Conservation (phyloP, 2,888 invertebrate species). For the Margaritifera margaritifera region DNA sequence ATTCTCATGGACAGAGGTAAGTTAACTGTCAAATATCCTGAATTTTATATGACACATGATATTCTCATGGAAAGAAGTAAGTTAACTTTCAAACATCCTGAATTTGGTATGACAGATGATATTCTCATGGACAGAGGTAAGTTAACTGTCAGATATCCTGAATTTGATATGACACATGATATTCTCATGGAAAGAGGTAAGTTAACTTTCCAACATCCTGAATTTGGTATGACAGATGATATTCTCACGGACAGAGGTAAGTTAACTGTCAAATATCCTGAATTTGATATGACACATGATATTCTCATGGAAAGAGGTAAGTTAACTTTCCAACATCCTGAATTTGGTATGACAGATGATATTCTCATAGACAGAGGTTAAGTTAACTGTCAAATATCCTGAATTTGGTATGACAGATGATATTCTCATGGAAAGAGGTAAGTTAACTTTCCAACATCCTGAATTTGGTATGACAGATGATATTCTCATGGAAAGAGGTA, state of each 20-base stretch:
- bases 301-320: slow-evolving; percentile 81
- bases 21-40: slow-evolving; percentile 1
- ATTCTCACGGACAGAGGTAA: slow-evolving; percentile 81
- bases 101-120: slow-evolving; percentile 61
- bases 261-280: slow-evolving; percentile 1
- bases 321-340: not conserved
- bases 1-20: slow-evolving; percentile 81
- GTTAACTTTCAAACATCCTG: not conserved
- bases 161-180: slow-evolving; percentile 83
- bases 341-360: slow-evolving; percentile 61
- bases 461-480: too few relatives aligned
- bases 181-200: slow-evolving; percentile 81
- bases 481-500: too few relatives aligned
- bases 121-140: slow-evolving; percentile 81
- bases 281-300: slow-evolving; percentile 83
- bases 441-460: too few relatives aligned
- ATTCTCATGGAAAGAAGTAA: slow-evolving; percentile 81
- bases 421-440: too few relatives aligned
- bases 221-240: slow-evolving; percentile 61
- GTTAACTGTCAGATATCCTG: slow-evolving; percentile 1
- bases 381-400: slow-evolving; percentile 4
- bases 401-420: slow-evolving; percentile 78
- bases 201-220: not conserved
- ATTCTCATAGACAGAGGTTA: slow-evolving; percentile 82
- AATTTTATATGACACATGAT: slow-evolving; percentile 83